A percentile compares a stretch with the other conserved stretches of the same genome.
phyloP scores from a whole-genome alignment of 2,888 invertebrate species.

The Dolichopus griseipennis region DNA sequence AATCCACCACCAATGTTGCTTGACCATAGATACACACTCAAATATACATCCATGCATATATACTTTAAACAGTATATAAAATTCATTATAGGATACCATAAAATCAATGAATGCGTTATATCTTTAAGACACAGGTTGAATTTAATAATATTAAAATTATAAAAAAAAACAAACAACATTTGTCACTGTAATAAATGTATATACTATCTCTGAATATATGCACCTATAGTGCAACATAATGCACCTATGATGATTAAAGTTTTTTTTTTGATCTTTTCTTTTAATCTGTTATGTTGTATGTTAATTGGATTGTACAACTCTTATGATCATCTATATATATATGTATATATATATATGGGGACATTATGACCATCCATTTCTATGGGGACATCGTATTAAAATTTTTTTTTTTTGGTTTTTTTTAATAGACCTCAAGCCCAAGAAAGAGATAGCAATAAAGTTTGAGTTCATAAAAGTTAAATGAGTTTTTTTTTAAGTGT shows the following conservation, averaged over 20 bases:
- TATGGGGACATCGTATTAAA: too few relatives aligned
- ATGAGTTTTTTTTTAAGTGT: too few relatives aligned
- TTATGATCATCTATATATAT: not conserved
- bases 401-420: conserved; percentile 9
- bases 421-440: not conserved
- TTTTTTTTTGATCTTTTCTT: conserved; percentile 8
- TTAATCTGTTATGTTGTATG: conserved; percentile 4
- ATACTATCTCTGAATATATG: not conserved
- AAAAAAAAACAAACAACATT: conserved; percentile 11
- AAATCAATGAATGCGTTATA: too few relatives aligned
- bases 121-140: not conserved
- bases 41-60: too few relatives aligned
- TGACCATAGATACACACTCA: too few relatives aligned
- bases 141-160: not conserved
- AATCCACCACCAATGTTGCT: too few relatives aligned
- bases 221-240: conserved; percentile 16
- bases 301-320: conserved; percentile 18
- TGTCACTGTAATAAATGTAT: conserved; percentile 16
- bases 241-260: conserved; percentile 7
- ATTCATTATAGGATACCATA: not conserved
- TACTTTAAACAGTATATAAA: too few relatives aligned
- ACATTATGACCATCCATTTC: too few relatives aligned
- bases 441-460: too few relatives aligned
- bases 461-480: too few relatives aligned
- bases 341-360: too few relatives aligned